Evolutionary conservation across 2,113 vertebrate genomes (phyloP), one percentile per base, ranked within the genome.

Genomic region (Nesogale talazaci): DNA sequence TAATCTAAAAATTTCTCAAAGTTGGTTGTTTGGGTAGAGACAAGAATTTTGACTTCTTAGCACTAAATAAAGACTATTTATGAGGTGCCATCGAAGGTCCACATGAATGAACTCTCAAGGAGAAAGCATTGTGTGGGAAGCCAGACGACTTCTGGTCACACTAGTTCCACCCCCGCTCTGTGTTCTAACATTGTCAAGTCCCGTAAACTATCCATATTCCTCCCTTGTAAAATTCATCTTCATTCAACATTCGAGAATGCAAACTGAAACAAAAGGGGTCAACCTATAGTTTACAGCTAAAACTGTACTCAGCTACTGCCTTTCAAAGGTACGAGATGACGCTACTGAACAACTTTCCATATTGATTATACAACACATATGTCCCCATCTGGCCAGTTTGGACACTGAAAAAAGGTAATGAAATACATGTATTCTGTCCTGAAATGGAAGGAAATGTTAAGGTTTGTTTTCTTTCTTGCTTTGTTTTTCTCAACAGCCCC

Each of bases 141-240:
- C 34, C 46, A n/a, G 16, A 83, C 88, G 80, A 11, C n/a, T 6
- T 89, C 36, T 16, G 16, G 34, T 88, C n/a, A 61, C 12, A 75
- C 1, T 0, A 12, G 25, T 6, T 63, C 19, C 9, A 10, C 12
- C 2, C 0, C 74, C 23, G 2, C 8, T 22, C 10, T 2, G 67
- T 63, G 36, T 12, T 25, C 23, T 27, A 36, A 65, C 52, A 78
- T 11, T 0, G 0, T 31, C 27, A 14, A 22, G 29, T 42, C 2
- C 3, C 7, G 56, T 72, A 81, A 72, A 20, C n/a, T 81, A 40
- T 61, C n/a, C 0, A 61, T 38, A 6, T 69, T 75, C 23, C 27
- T 87, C 56, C 46, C 22, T 20, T 63, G 29, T 1, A 38, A 1
- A 40, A 31, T 34, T 6, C 80, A 19, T 82, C 46, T 74, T 38